Evolutionary conservation across 2,888 invertebrate genomes (phyloP).

Genomic region (Macrosiphum euphorbiae): DNA sequence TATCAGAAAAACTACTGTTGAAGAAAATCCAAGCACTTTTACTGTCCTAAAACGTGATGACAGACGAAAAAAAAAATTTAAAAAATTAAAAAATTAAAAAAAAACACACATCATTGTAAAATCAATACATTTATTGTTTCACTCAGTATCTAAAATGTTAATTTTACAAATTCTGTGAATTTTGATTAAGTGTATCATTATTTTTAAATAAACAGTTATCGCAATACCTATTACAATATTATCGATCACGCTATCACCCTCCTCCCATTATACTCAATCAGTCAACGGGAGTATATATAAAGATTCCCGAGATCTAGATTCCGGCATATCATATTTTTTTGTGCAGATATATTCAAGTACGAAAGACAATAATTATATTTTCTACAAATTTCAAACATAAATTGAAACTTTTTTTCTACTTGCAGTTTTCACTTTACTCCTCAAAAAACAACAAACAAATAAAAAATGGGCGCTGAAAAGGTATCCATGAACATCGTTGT

Average conservation of each 20-base stretch:
- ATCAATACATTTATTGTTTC: no score
- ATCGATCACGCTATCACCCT: neutral
- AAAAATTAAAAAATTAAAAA: no score
- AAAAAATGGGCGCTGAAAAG: slow-evolving; percentile 22
- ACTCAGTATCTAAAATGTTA: no score
- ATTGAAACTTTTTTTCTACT: neutral
- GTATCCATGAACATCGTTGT: slow-evolving; percentile 51
- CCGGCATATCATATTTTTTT: slow-evolving; percentile 4
- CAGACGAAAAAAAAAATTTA: no score
- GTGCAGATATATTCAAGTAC: slow-evolving; percentile 3
- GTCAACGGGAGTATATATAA: neutral
- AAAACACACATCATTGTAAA: no score
- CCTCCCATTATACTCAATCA: no score
- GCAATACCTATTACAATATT: neutral
- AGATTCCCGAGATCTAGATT: neutral
- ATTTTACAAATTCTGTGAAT: neutral
- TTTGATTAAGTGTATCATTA: no score
- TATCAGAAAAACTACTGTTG: no score
- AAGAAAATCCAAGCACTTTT: no score
- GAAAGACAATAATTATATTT: neutral
- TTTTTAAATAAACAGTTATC: neutral
- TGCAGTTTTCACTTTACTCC: no score
- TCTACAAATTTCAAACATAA: neutral
- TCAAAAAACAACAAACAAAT: neutral
- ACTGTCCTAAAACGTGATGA: no score